A percentile compares a stretch with the other conserved stretches of the same genome.
phyloP scores from a whole-genome alignment of 35 echinoderm and acorn worm genomes.

The Strongylocentrotus purpuratus region DNA sequence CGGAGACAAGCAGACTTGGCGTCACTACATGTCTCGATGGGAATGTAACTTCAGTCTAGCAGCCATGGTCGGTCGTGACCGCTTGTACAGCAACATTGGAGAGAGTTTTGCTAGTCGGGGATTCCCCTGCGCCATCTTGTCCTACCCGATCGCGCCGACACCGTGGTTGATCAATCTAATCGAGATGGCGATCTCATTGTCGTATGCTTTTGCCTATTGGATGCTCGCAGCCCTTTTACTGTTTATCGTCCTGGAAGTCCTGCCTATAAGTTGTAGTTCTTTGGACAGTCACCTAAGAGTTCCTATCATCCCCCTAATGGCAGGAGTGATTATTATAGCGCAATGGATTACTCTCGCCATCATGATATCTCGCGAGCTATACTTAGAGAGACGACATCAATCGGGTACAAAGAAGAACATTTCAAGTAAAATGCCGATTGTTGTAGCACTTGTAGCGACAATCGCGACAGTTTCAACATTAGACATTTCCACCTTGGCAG shows the following conservation, averaged over 20 bases:
- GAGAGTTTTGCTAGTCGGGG: slow-evolving; percentile 43
- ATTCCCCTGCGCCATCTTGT: background rate
- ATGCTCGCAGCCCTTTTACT: background rate
- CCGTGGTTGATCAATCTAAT: background rate
- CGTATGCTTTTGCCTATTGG: background rate
- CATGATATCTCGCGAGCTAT: background rate
- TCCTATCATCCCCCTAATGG: background rate
- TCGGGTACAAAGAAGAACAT: background rate
- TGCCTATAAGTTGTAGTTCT: background rate
- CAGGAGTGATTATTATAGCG: background rate
- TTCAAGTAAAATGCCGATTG: background rate
- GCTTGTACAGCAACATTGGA: slow-evolving; percentile 43
- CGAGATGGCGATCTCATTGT: background rate
- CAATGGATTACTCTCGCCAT: background rate
- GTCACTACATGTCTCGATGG: slow-evolving; percentile 29
- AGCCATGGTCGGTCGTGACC: background rate
- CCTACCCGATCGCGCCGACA: slow-evolving; percentile 37
- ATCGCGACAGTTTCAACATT: background rate
- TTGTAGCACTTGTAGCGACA: background rate
- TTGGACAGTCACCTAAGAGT: background rate
- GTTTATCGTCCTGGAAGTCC: background rate
- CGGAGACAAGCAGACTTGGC: slow-evolving; percentile 46
- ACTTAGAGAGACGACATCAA: background rate
- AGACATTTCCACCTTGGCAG: background rate
- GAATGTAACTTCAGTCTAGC: slow-evolving; percentile 23